These are phyloP conservation scores for Drosophila littoralis DNA, from an alignment of 1,140 invertebrate species.

Conservation along the genomic window DNA sequence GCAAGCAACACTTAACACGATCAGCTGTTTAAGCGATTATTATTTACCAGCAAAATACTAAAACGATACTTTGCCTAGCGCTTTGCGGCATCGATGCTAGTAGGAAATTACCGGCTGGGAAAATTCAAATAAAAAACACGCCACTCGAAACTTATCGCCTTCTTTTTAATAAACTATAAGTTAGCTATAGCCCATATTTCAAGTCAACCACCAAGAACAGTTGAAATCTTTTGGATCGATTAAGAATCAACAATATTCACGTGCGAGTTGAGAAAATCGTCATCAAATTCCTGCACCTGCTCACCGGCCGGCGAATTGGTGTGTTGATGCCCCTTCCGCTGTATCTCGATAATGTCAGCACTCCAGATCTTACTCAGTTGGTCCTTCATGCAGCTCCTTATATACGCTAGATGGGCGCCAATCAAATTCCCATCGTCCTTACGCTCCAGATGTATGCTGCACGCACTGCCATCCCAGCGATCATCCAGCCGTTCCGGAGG, in stretches of 20 bases:
- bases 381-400: not conserved
- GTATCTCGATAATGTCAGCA: conserved; percentile 26
- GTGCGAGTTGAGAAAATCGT: conserved; percentile 3
- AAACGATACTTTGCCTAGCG: not conserved
- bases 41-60: not conserved
- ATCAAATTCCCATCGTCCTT: conserved; percentile 37
- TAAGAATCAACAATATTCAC: conserved; percentile 20
- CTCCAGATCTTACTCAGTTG: conserved; percentile 33
- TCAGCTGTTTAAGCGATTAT: not conserved
- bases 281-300: conserved; percentile 8
- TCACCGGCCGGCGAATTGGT: conserved; percentile 32
- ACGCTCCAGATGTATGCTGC: conserved; percentile 16
- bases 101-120: not conserved
- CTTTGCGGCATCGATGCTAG: not conserved
- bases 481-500: too few species aligned
- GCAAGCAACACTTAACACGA: not conserved
- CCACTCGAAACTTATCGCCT: too few species aligned
- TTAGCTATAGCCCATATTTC: not conserved
- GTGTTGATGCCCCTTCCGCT: conserved; percentile 28
- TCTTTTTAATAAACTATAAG: not conserved
- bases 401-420: conserved; percentile 16
- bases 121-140: not conserved
- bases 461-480: not conserved
- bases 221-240: not conserved
- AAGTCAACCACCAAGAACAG: not conserved